A percentile compares a stretch with the other conserved stretches of the same genome.
Conservation (phyloP, 2,888 invertebrate species). For the Eristalis intricaria region DNA sequence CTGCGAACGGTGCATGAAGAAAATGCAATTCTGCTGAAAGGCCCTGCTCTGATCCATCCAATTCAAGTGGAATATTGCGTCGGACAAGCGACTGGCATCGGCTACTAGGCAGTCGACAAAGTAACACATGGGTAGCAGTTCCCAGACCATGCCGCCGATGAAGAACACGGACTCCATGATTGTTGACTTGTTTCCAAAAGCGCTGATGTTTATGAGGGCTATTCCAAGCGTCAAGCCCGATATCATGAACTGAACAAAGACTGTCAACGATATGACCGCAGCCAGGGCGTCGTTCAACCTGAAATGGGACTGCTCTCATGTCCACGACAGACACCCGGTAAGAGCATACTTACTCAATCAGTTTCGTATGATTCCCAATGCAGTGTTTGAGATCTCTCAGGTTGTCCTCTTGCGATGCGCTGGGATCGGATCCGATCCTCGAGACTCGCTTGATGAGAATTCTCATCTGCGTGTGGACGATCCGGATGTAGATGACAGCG, state of each 20-base stretch:
- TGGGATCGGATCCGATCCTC: conserved; percentile 62
- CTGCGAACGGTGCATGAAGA: conserved; percentile 72
- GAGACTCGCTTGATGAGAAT: conserved; percentile 62
- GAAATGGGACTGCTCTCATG: not conserved
- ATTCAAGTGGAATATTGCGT: conserved; percentile 69
- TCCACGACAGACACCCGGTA: too few species aligned
- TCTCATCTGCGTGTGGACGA: conserved; percentile 66
- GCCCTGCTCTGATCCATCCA: conserved; percentile 58
- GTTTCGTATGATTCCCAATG: conserved; percentile 71
- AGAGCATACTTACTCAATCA: conserved; percentile 61
- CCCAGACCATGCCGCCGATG: conserved; percentile 60
- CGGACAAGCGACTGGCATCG: conserved; percentile 60
- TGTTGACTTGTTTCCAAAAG: conserved; percentile 61
- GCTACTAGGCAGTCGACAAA: conserved; percentile 65
- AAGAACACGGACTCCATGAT: conserved; percentile 65
- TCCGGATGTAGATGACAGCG: conserved; percentile 70
- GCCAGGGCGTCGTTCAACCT: conserved; percentile 47
- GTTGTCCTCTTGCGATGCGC: conserved; percentile 5
- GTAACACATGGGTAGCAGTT: conserved; percentile 72
- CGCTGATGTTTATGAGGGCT: conserved; percentile 73
- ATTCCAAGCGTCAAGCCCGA: conserved; percentile 70
- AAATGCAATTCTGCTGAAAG: conserved; percentile 68
- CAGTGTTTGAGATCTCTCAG: conserved; percentile 59
- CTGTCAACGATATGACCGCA: conserved; percentile 72
- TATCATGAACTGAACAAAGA: conserved; percentile 73